Conservation (phyloP, 2,113 vertebrate genomes). For the Eublepharis macularius region DNA sequence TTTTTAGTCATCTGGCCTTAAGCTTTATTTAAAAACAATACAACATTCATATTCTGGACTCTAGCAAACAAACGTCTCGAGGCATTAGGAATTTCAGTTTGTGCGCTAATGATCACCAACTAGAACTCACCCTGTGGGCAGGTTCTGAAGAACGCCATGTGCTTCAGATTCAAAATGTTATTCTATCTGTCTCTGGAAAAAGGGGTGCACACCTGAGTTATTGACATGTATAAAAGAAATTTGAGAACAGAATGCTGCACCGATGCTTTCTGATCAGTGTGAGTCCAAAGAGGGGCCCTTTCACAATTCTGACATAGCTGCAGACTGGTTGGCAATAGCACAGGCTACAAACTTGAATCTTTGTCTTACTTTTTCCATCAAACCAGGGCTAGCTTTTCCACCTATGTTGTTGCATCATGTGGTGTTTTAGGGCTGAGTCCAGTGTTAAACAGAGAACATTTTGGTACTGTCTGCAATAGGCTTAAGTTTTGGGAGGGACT, state of each 20-base stretch:
- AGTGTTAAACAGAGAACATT: background rate
- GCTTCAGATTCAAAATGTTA: background rate
- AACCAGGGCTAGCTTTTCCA: background rate
- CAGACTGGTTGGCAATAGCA: background rate
- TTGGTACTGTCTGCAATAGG: too few relatives aligned
- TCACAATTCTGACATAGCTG: background rate
- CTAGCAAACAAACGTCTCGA: slow-evolving; percentile 24
- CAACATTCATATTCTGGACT: slow-evolving; percentile 29
- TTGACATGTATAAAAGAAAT: background rate
- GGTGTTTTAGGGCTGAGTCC: background rate
- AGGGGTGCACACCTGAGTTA: background rate
- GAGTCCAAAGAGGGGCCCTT: background rate
- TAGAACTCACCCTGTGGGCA: background rate
- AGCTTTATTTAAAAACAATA: slow-evolving; percentile 35
- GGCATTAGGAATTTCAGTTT: slow-evolving; percentile 1
- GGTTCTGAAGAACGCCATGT: background rate
- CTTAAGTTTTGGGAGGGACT: too few relatives aligned
- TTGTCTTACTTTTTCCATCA: too few relatives aligned
- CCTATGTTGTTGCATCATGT: background rate
- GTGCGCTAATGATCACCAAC: background rate
- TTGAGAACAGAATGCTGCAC: background rate
- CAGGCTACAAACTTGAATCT: background rate
- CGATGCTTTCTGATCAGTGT: background rate
- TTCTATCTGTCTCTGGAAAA: background rate
- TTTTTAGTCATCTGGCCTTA: slow-evolving; percentile 31